Evolutionary conservation across 2,113 vertebrate species (phyloP).

Genomic region (Nothocercus nigrocapillus): DNA sequence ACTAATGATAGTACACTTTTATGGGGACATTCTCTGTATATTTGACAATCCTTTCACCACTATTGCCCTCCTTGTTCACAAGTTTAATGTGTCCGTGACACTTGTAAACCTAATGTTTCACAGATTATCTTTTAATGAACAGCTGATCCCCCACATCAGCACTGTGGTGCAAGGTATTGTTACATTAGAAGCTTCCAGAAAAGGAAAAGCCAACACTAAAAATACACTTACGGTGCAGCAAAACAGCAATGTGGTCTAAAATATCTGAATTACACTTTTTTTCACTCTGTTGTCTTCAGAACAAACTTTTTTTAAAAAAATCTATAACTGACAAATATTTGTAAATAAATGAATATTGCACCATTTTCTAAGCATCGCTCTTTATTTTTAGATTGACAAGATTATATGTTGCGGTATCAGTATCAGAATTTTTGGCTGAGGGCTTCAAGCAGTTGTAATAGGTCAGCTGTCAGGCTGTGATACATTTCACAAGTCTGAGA

Average conservation of each 20-base stretch:
- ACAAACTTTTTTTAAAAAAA: not conserved
- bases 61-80: constrained; percentile 33
- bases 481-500: not conserved
- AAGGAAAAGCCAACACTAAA: constrained; percentile 57
- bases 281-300: constrained; percentile 5
- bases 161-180: constrained; percentile 29
- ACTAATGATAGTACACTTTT: constrained; percentile 31
- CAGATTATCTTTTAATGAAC: constrained; percentile 52
- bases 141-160: constrained; percentile 36
- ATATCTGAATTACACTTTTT: not conserved
- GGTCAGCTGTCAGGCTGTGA: constrained; percentile 11
- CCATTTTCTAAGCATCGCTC: constrained; percentile 52
- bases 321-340: constrained; percentile 25
- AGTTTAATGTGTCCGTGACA: constrained; percentile 5
- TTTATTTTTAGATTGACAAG: constrained; percentile 53
- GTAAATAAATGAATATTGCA: constrained; percentile 61
- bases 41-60: constrained; percentile 32
- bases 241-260: not conserved
- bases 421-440: constrained; percentile 57
- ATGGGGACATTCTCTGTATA: constrained; percentile 15
- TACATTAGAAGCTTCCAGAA: constrained; percentile 45
- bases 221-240: not conserved
- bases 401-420: constrained; percentile 54
- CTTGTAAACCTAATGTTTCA: constrained; percentile 20
- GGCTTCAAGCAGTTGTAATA: constrained; percentile 12